A percentile compares a stretch with the other conserved stretches of the same genome.
Conservation (phyloP, 1,140 invertebrate species). For the Cepaea nemoralis region DNA sequence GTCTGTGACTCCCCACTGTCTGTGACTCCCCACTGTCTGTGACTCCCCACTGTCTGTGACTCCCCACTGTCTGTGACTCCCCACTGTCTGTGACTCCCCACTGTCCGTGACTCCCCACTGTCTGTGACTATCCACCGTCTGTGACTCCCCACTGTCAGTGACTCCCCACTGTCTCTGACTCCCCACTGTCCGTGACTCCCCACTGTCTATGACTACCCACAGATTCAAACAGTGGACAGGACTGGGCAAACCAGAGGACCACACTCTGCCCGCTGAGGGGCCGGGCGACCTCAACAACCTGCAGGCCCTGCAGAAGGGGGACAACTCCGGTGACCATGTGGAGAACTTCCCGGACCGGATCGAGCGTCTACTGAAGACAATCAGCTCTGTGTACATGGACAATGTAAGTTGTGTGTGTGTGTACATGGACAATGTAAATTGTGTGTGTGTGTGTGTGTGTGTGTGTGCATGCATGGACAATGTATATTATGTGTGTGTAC, state of each 20-base stretch:
- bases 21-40: no score
- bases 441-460: neutral
- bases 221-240: conserved; percentile 54
- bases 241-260: neutral
- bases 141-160: no score
- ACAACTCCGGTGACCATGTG: conserved; percentile 50
- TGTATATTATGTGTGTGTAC: neutral
- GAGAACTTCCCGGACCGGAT: conserved; percentile 71
- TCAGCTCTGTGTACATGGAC: conserved; percentile 72
- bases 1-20: no score
- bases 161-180: no score
- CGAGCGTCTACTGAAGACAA: conserved; percentile 71
- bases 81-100: no score
- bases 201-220: no score
- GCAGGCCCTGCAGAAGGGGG: neutral
- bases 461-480: neutral
- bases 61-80: no score
- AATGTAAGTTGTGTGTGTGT: conserved; percentile 41
- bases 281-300: neutral
- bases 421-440: neutral
- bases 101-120: no score
- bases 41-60: no score
- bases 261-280: neutral
- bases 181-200: no score
- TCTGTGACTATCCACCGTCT: no score